Percentiles rank a stretch among this genome's conserved stretches.
These are phyloP conservation scores for Acronicta leporina DNA, from an alignment of 2,888 invertebrate genomes.

Conservation along the genomic window DNA sequence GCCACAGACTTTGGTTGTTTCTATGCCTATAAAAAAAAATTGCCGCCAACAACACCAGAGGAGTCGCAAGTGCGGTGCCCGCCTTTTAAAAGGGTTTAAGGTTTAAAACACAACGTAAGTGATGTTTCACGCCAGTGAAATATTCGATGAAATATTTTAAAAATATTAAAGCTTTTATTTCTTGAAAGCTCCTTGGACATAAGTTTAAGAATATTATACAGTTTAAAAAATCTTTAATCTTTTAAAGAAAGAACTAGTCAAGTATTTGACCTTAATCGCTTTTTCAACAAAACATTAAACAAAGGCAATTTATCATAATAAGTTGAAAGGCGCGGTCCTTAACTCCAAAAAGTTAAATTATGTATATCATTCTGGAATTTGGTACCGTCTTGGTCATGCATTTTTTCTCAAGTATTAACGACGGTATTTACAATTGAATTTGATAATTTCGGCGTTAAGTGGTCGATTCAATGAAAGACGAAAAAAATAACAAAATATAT, in stretches of 20 bases:
- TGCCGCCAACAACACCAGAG: too few relatives aligned
- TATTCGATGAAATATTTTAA: not conserved
- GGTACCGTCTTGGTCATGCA: slow-evolving; percentile 17
- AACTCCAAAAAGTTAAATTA: slow-evolving; percentile 23
- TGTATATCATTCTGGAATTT: slow-evolving; percentile 21
- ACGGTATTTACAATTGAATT: too few relatives aligned
- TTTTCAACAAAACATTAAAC: slow-evolving; percentile 44
- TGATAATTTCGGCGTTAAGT: too few relatives aligned
- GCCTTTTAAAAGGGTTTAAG: too few relatives aligned
- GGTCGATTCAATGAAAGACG: too few relatives aligned
- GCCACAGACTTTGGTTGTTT: too few relatives aligned
- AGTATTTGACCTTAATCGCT: slow-evolving; percentile 56
- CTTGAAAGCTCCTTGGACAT: slow-evolving; percentile 16
- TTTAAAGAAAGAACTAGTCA: slow-evolving; percentile 36
- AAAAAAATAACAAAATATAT: too few relatives aligned
- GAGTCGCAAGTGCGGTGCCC: too few relatives aligned
- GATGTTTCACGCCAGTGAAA: too few relatives aligned
- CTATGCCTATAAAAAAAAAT: too few relatives aligned
- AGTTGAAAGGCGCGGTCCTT: slow-evolving; percentile 26
- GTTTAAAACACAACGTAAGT: too few relatives aligned
- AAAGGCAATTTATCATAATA: slow-evolving; percentile 54
- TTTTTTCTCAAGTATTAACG: not conserved
- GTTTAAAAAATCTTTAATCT: slow-evolving; percentile 36
- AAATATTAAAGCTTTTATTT: slow-evolving; percentile 32
- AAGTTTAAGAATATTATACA: slow-evolving; percentile 30